phyloP scores from a whole-genome alignment of 2,888 invertebrate species.

The Perizoma affinitatum region DNA sequence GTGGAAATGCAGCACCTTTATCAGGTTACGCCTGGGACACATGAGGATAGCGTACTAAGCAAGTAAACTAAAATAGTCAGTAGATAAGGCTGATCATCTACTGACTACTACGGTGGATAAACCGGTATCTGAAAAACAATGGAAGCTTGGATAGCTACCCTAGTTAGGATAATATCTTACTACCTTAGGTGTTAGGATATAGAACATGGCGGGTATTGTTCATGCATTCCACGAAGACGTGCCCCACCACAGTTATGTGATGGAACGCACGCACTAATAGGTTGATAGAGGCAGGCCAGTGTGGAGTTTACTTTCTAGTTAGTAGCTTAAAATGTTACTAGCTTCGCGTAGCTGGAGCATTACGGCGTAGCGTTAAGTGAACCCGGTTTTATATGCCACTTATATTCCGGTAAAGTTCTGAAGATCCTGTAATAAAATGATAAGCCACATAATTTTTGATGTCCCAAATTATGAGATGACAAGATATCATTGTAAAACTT shows the following conservation, averaged over 20 bases:
- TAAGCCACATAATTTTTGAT: conserved; percentile 7
- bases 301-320: background rate
- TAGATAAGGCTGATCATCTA: too few species aligned
- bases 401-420: conserved; percentile 1
- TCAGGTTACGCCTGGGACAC: background rate
- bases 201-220: too few species aligned
- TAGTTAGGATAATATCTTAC: too few species aligned
- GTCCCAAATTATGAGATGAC: conserved; percentile 1
- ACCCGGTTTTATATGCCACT: background rate
- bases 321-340: background rate
- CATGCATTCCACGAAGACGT: too few species aligned
- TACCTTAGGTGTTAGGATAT: too few species aligned
- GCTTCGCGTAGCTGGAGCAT: background rate
- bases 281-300: too few species aligned
- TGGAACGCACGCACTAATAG: too few species aligned
- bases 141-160: too few species aligned
- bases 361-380: background rate
- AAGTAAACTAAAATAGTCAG: background rate
- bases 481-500: conserved; percentile 12
- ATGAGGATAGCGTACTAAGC: background rate
- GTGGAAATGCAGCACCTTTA: background rate
- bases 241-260: too few species aligned
- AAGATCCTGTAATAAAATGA: conserved; percentile 3
- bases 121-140: background rate
- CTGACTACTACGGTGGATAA: too few species aligned